phyloP scores from a whole-genome alignment of 2,797 vertebrate genomes.

The Podarcis siculus region DNA sequence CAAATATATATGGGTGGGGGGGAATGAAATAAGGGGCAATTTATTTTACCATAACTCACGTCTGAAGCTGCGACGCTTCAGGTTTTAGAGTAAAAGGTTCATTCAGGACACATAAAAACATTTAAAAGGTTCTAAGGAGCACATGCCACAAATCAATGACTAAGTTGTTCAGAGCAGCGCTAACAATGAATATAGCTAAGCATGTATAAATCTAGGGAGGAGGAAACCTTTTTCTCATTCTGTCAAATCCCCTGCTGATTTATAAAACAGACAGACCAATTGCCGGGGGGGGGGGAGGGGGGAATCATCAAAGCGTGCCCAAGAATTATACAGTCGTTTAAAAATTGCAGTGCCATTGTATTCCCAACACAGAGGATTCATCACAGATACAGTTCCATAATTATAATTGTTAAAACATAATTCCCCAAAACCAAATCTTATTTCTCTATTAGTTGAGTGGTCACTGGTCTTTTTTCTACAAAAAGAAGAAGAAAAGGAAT shows the following conservation, averaged over 20 bases:
- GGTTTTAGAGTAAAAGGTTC: slow-evolving; percentile 36
- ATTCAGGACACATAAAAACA: slow-evolving; percentile 52
- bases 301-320: slow-evolving; percentile 56
- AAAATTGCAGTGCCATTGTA: slow-evolving; percentile 61
- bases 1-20: slow-evolving; percentile 2
- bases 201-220: slow-evolving; percentile 55
- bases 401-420: slow-evolving; percentile 55
- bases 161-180: slow-evolving; percentile 61
- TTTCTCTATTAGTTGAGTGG: slow-evolving; percentile 50
- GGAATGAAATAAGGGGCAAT: slow-evolving; percentile 23
- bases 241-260: slow-evolving; percentile 57
- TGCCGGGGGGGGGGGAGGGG: slow-evolving; percentile 25
- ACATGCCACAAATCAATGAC: slow-evolving; percentile 57
- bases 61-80: slow-evolving; percentile 40
- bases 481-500: slow-evolving; percentile 39
- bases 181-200: slow-evolving; percentile 59
- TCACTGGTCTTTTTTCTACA: slow-evolving; percentile 42
- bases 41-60: slow-evolving; percentile 28
- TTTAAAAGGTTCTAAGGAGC: slow-evolving; percentile 51
- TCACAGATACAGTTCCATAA: slow-evolving; percentile 56
- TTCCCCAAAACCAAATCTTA: slow-evolving; percentile 40
- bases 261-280: slow-evolving; percentile 57
- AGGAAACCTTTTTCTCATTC: slow-evolving; percentile 52
- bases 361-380: slow-evolving; percentile 52
- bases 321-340: slow-evolving; percentile 62